Evolutionary conservation across 1,140 invertebrate species (phyloP).

Genomic region (Homarus americanus): DNA sequence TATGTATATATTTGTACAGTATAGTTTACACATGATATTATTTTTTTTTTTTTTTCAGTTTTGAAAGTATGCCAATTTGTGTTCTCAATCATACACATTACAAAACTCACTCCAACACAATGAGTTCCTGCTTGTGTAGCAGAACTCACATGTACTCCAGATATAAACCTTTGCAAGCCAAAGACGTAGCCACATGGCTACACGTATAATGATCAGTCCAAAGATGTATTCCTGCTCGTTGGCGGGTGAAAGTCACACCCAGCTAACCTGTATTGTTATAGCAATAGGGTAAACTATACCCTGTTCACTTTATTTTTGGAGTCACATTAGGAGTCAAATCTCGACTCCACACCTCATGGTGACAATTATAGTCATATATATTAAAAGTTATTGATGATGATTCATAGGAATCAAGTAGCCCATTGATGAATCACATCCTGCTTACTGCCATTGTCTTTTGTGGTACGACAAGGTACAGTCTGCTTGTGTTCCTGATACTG

Average conservation of each 20-base stretch:
- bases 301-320: slow-evolving; percentile 30
- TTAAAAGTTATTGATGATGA: background rate
- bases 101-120: slow-evolving; percentile 31
- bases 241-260: slow-evolving; percentile 16
- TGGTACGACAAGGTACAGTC: background rate
- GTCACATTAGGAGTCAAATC: slow-evolving; percentile 3
- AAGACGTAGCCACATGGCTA: slow-evolving; percentile 55
- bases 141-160: slow-evolving; percentile 41
- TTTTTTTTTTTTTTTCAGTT: slow-evolving; percentile 31
- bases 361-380: slow-evolving; percentile 9
- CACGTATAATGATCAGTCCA: slow-evolving; percentile 50
- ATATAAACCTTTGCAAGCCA: slow-evolving; percentile 64
- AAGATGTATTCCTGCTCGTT: slow-evolving; percentile 59
- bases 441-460: background rate
- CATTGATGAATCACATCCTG: slow-evolving; percentile 34
- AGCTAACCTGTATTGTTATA: background rate
- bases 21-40: slow-evolving; percentile 52
- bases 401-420: background rate
- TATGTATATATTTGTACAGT: slow-evolving; percentile 60
- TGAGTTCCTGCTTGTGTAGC: slow-evolving; percentile 33
- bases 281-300: slow-evolving; percentile 17
- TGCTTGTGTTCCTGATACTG: slow-evolving; percentile 26
- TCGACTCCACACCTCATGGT: slow-evolving; percentile 22
- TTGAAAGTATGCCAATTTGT: slow-evolving; percentile 43
- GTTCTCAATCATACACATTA: slow-evolving; percentile 44